Evolutionary conservation across 92 coral and sea anemone genomes (phyloP), one percentile per base, ranked within the genome.

Genomic region (Virgularia gustaviana): DNA sequence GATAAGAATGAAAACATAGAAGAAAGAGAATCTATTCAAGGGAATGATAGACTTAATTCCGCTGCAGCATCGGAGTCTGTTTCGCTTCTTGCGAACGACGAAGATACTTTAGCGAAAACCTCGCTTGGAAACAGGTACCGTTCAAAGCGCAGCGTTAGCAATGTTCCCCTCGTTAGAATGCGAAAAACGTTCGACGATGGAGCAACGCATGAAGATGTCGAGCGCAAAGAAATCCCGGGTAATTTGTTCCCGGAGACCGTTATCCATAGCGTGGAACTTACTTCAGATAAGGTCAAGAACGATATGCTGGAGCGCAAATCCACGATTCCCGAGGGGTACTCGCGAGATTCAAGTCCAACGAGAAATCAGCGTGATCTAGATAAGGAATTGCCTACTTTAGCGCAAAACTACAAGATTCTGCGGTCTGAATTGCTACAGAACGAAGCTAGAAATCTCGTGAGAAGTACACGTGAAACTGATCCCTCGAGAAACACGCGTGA

Each of bases 161-260:
- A 47, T 4, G 28, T 22, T 52, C 1, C 3, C 15, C 10, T 52
- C 58, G 30, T 22, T 6, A 8, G 6, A 15, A 52, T 9, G 10
- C 30, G 7, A 28, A n/a, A 10, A 51, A 68, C 30, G 13, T 41
- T 24, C 15, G 16, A 65, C 32, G 9, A 6, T 49, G 75, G 51
- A 39, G 15, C 72, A 10, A 23, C 30, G 10, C 58, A 52, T 52
- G 20, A 47, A 5, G 22, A 47, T 36, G 54, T 55, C 12, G 72
- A 65, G 27, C 55, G 72, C 11, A 49, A 65, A 18, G 45, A 27
- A 20, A 51, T 28, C 9, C 75, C 75, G 11, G 75, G 75, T 6
- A 32, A 68, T 49, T 68, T 68, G 55, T 68, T 25, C 61, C 75
- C 75, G 45, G 75, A 68, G 61, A 49, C 75, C 9, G 75, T 36